These are phyloP conservation scores for Scomber colias DNA, from an alignment of 2,113 vertebrate species.

Conservation along the genomic window DNA sequence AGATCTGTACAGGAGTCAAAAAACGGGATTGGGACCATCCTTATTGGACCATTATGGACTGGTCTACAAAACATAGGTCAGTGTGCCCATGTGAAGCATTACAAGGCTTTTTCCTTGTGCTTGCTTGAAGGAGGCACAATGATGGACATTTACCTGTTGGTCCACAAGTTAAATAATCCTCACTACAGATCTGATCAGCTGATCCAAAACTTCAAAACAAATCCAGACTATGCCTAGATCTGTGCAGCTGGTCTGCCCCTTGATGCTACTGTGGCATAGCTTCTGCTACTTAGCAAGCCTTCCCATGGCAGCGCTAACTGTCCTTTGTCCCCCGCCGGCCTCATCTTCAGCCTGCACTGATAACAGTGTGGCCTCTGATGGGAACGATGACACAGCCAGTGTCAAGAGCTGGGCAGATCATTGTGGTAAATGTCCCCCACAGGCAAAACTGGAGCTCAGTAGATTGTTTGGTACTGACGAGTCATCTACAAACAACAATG, in stretches of 20 bases:
- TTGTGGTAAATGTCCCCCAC: slow-evolving; percentile 70
- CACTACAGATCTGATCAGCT: slow-evolving; percentile 19
- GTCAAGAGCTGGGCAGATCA: slow-evolving; percentile 69
- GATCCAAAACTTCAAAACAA: not conserved
- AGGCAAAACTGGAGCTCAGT: slow-evolving; percentile 23
- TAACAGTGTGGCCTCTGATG: slow-evolving; percentile 58
- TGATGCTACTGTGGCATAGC: slow-evolving; percentile 20
- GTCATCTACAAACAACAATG: not conserved
- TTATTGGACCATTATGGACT: not conserved
- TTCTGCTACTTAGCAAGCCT: not conserved
- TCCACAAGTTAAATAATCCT: not conserved
- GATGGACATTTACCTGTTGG: slow-evolving; percentile 13
- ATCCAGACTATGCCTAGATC: slow-evolving; percentile 4
- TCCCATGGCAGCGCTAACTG: slow-evolving; percentile 15
- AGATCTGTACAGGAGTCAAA: slow-evolving; percentile 12
- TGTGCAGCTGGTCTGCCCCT: not conserved
- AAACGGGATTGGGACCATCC: not conserved
- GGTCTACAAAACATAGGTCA: not conserved
- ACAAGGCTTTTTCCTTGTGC: slow-evolving; percentile 1
- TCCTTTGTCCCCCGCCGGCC: slow-evolving; percentile 55
- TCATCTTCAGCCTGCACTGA: slow-evolving; percentile 57
- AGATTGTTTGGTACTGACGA: not conserved
- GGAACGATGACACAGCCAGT: slow-evolving; percentile 65
- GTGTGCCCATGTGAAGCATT: slow-evolving; percentile 14
- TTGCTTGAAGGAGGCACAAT: not conserved